Evolutionary conservation across 1,140 invertebrate genomes (phyloP), one percentile per base, ranked within the genome.

Genomic region (Drosophila bocki): DNA sequence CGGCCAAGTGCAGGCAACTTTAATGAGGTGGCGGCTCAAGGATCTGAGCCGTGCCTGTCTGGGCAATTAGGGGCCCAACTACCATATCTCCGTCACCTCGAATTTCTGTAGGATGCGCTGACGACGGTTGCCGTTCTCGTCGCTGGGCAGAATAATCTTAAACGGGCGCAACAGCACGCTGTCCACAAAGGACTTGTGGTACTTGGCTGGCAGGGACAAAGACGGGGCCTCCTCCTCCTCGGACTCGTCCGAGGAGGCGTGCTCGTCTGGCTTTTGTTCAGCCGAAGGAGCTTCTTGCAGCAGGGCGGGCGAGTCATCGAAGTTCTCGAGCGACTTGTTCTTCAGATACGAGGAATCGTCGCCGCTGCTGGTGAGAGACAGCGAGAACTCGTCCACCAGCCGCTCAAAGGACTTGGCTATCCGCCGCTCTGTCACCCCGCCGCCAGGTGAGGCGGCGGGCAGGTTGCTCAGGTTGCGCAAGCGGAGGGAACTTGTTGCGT

Each of bases 361-460:
- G 35, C 86, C 88, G 22, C 71, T 84, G 61, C 71, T 84, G 57
- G 76, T 91, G 41, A 88, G 68, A 44, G 91, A 92, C 42, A 93
- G 77, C 15, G 92, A 93, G 29, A 93, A 93, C 65, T 93, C 91
- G 72, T 92, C 91, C 29, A 92, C 90, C 8, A 92, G 76, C 2
- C 91, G 87, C 50, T 93, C 39, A 93, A 95, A 53, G 92, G 94
- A 61, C 92, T 94, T 62, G 92, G 93, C 82, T 61, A 92, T 91
- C 48, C 75, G 74, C 7, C 78, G 82, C 47, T 82, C 82, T 9
- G 53, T 2, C 35, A 19, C 53, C 5, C 72, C 67, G 57, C 72
- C 63, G 57, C 50, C 59, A 57, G 45, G 72, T 50, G 69, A 63
- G 26, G 57, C 17, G 15, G 47, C 56, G 32, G 63, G 69, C 12